Percentiles rank a stretch among this genome's conserved stretches.
Conservation (phyloP, 1,140 invertebrate genomes). For the Drosophila parabipectinata region DNA sequence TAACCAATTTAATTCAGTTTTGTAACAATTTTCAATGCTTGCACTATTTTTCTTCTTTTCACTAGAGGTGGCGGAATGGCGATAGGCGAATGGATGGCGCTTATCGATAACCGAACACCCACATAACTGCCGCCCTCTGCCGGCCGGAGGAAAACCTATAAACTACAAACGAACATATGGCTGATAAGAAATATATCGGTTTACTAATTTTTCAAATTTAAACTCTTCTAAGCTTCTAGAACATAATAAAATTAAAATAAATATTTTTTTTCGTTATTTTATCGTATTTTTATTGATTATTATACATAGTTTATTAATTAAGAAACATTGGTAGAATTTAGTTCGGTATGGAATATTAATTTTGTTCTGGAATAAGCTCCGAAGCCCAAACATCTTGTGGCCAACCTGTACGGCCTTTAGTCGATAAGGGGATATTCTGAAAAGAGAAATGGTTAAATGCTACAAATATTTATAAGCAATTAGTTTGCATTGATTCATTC, state of each 20-base stretch:
- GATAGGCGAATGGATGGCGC: too few species aligned
- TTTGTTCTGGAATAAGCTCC: conserved; percentile 88
- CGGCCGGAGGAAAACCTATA: too few species aligned
- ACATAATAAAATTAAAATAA: too few species aligned
- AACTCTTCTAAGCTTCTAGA: too few species aligned
- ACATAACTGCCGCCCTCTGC: too few species aligned
- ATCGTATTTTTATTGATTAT: too few species aligned
- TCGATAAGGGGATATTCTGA: conserved; percentile 85
- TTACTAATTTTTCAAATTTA: too few species aligned
- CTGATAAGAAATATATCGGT: too few species aligned
- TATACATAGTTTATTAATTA: background rate
- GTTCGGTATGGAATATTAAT: conserved; percentile 82
- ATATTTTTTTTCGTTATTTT: too few species aligned
- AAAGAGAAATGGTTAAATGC: conserved; percentile 8
- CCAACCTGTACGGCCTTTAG: conserved; percentile 93
- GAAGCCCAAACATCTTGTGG: conserved; percentile 97
- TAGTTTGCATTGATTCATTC: background rate
- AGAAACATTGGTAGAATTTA: background rate
- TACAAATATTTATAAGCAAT: background rate
- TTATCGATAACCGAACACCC: too few species aligned
- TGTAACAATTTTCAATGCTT: conserved; percentile 31
- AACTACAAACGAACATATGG: too few species aligned
- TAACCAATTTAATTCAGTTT: conserved; percentile 6
- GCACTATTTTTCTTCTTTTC: background rate
- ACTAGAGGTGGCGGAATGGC: background rate